Base-by-base conservation (phyloP, 2,888 invertebrate species). In the Sylvicola fuscatus region DNA sequence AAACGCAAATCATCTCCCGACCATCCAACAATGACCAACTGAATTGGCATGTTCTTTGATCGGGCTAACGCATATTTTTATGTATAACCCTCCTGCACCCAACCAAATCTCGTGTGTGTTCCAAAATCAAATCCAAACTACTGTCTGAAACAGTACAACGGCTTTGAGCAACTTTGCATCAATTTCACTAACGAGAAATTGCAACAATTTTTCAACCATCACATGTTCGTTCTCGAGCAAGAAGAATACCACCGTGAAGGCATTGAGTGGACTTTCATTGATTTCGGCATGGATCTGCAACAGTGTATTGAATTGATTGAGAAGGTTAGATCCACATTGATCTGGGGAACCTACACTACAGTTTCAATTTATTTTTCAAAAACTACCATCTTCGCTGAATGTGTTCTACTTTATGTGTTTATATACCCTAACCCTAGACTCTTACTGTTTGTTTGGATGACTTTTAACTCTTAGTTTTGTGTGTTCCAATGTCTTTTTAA, bases 131-230 rank as follows among this genome's bases (percentile, higher is more conserved):
- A 6, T 21, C 21, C 21, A 21, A 21, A 21, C 21, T 21, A 21
- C 21, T 21, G 21, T 21, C 21, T 21, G 21, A 21, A 21, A 62
- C 69, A 76, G 74, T 74, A 61, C 67, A 87, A 87, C 68, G 79
- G 83, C 60, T 87, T 86, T 69, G 84, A 87, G 67, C 86, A 87
- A 67, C 70, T 86, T 56, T 87, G 84, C 66, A 86, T 86, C 72
- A 86, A 86, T 70, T 87, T 84, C 67, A 87, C 86, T 58, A 87
- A 86, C 62, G 86, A 86, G 68, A 81, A 84, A 61, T 70, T 87
- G 53, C 86, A 87, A 66, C 86, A 87, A 65, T 87, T 86, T 72
- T 87, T 87, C 75, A 86, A 86, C 64, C 84, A 86, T 58, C 78
- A 87, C 68, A 87, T 87, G 86, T 86, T 86, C 64, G 82, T 87